Base-by-base conservation (phyloP, 2,797 vertebrate species). In the Ciconia nigra region DNA sequence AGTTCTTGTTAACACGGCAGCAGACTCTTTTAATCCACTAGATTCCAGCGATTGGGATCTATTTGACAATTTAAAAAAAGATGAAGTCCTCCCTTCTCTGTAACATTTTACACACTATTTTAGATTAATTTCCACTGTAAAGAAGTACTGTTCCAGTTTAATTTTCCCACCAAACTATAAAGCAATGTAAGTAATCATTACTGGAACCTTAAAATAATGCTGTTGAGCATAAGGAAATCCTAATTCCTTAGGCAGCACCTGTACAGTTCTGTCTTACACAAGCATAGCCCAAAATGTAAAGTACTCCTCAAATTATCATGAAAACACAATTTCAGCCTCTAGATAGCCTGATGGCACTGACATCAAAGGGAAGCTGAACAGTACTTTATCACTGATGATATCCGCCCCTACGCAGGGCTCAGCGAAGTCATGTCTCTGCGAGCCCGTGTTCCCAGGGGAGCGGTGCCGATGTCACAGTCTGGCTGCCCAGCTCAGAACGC, bases 391-490 rank as follows among this genome's bases (percentile, higher is more conserved):
- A 7, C 51, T 0, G 19, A 1, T 2, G 22, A 8, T 2, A 16
- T 4, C 65, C 31, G 22, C 4, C 37, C 3, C 51, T 5, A 14
- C 1, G 1, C 25, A 22, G 42, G 25, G 41, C 31, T 59, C 61
- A 4, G 58, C 1, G 13, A 42, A 24, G 35, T 33, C 13, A 11
- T 7, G 11, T 8, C 42, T 70, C 51, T 7, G 5, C 0, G 14
- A 59, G 57, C 58, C 17, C 58, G 3, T 1, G 10, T n/a, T 55
- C 87, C 95, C 83, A 37, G 66, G 59, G 94, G 52, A 93, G 87
- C 86, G 16, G 91, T 29, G 94, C 42, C 44, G 96, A 97, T 26
- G 90, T 97, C 97, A 97, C 89, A 97, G 92, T n/a, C 4, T 4
- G 4, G 73, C 44, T 85, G 67, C 24, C 20, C 1, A 0, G 57